phyloP scores from a whole-genome alignment of 2,888 invertebrate genomes.

The Pandemis corylana region DNA sequence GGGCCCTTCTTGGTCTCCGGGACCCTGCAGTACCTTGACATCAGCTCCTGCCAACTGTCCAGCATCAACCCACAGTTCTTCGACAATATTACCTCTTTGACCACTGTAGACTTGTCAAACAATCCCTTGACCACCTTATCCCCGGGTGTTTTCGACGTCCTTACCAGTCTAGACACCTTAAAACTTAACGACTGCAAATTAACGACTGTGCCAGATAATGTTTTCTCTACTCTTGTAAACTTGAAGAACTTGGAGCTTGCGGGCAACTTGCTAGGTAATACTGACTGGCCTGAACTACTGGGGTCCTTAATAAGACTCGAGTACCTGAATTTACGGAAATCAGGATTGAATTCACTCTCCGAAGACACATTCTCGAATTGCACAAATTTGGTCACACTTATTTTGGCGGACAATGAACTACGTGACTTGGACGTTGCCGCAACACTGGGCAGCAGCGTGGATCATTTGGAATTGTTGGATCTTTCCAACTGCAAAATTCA shows the following conservation, averaged over 20 bases:
- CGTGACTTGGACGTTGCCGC: constrained; percentile 86
- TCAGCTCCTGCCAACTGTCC: constrained; percentile 87
- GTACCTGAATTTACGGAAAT: constrained; percentile 86
- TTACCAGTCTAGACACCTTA: constrained; percentile 87
- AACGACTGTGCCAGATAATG: constrained; percentile 81
- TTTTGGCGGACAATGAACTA: constrained; percentile 87
- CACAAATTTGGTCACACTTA: constrained; percentile 86
- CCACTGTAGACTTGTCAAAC: constrained; percentile 88
- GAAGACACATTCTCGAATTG: constrained; percentile 88
- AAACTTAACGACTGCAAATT: constrained; percentile 88
- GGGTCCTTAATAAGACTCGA: constrained; percentile 86
- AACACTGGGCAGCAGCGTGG: constrained; percentile 87
- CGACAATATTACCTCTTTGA: constrained; percentile 87
- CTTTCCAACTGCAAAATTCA: constrained; percentile 88
- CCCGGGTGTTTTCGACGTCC: constrained; percentile 85
- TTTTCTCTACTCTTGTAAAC: constrained; percentile 85
- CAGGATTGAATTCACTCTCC: constrained; percentile 85
- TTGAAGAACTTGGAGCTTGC: constrained; percentile 87
- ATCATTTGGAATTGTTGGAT: constrained; percentile 87
- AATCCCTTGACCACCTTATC: constrained; percentile 86
- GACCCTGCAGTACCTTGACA: constrained; percentile 88
- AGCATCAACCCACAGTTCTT: constrained; percentile 87
- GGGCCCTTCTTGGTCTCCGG: constrained; percentile 87
- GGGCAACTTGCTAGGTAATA: constrained; percentile 83
- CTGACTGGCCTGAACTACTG: constrained; percentile 87